Base-by-base conservation (phyloP, 2,797 vertebrate genomes). In the Eleutherodactylus coqui region DNA sequence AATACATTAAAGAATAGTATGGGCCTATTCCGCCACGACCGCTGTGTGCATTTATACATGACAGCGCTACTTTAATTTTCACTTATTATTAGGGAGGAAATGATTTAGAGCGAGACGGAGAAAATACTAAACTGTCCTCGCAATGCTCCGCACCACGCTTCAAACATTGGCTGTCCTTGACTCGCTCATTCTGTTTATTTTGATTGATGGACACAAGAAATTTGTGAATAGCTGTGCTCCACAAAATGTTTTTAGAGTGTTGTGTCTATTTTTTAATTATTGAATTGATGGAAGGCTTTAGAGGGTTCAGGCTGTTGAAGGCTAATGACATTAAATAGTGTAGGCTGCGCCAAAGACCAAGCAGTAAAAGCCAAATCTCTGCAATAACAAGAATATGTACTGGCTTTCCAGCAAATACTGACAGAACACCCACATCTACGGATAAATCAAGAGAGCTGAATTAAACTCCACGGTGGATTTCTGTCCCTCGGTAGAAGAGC, bases 301-400 rank as follows among this genome's bases (percentile, higher is more conserved):
- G 13, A 58, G 36, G 76, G 55, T 45, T 45, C 76, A 79, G 55
- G 55, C 55, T 60, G 55, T 60, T 79, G 76, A 79, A 79, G 76
- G 24, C 53, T 79, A 79, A 79, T 79, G 53, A 58, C 36, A 79
- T 79, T 79, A 79, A 79, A 79, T 79, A 79, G 51, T 43, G 76
- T 58, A 41, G 51, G 55, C 53, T 79, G 76, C 38, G 76, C 76
- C 75, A 78, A 78, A 78, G 67, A 36, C 70, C n/a, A n/a, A 73
- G 55, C 76, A 79, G 32, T 41, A 43, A 43, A 41, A 17, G 76
- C 53, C 53, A 79, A 79, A 79, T 41, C 36, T 45, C 5, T 45
- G 38, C 34, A 43, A 79, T 60, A 78, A 43, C 76, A 79, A 58
- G 76, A 60, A 79, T 60, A 79, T 43, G 76, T 58, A 79, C 53